Evolutionary conservation across 2,888 invertebrate genomes (phyloP).

Genomic region (Diaphora mendica): DNA sequence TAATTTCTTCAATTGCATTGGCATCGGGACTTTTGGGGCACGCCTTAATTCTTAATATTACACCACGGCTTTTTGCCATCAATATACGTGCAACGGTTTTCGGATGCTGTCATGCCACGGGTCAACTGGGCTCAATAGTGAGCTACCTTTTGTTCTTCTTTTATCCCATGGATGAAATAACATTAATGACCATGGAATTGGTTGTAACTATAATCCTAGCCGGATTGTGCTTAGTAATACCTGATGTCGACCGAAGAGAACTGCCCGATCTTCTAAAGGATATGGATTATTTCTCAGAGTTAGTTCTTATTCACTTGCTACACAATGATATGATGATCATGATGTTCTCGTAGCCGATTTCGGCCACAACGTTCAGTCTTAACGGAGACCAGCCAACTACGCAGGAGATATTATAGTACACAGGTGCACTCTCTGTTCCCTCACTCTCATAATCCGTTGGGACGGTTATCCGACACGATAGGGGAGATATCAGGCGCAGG

Average conservation of each 20-base stretch:
- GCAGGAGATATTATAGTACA: too few relatives aligned
- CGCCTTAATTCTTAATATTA: constrained; percentile 69
- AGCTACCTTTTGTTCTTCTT: constrained; percentile 67
- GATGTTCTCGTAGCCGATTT: too few relatives aligned
- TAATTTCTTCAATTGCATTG: constrained; percentile 64
- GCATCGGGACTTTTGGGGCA: constrained; percentile 67
- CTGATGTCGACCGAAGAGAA: constrained; percentile 76
- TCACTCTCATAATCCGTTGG: too few relatives aligned
- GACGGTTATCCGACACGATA: too few relatives aligned
- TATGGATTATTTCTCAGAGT: constrained; percentile 82
- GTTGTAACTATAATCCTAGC: constrained; percentile 55
- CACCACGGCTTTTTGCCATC: constrained; percentile 73
- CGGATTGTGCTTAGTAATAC: constrained; percentile 63
- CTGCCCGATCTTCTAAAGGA: constrained; percentile 75
- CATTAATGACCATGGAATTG: constrained; percentile 56
- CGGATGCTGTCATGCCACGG: constrained; percentile 73
- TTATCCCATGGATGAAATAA: constrained; percentile 54
- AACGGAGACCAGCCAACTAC: too few relatives aligned
- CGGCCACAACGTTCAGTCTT: too few relatives aligned
- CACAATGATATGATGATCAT: too few relatives aligned
- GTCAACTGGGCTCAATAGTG: constrained; percentile 71
- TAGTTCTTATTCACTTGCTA: constrained; percentile 34
- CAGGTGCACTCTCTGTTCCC: too few relatives aligned
- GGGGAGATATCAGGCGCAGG: too few relatives aligned
- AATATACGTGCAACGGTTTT: constrained; percentile 71